Base-by-base conservation (phyloP, 2,113 vertebrate species). In the Istiophorus platypterus region DNA sequence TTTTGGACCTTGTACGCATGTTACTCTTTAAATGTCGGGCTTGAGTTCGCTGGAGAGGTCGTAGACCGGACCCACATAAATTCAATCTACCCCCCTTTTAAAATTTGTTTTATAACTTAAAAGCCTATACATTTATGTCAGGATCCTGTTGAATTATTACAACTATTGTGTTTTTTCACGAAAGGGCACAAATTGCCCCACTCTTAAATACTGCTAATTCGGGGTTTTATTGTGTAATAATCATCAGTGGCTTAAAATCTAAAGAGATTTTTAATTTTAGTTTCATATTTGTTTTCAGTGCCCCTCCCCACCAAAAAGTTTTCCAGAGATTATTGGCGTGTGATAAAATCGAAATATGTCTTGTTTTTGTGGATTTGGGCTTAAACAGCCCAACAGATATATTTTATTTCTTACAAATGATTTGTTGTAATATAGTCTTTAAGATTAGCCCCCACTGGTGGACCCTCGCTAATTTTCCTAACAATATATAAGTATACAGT, bases 401-500 rank as follows among this genome's bases (percentile, higher is more conserved):
- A 80, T 88, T 93, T 92, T 93, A 90, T 92, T 94, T 92, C 95
- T 97, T 96, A 96, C 93, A 97, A 95, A 95, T 91, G 81, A 92
- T 96, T 96, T 96, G 96, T 96, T 96, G 94, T 89, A 92, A 93
- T 91, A 95, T 92, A 85, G 24, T 81, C 84, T 95, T 34, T 85
- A 88, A 91, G 83, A 83, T 78, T 86, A 85, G 72, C 76, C 88
- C 67, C 82, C 72, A 80, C 29, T 89, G 89, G 82, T 85, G 91
- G 92, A 93, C 49, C 86, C 92, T 96, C 85, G 93, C 93, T 89
- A 90, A 95, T 92, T 84, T 85, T 85, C 76, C 85, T 84, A 89
- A 81, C 84, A 93, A 86, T 90, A 95, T 95, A 96, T 95, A 85
- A 95, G 95, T 96, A 96, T 96, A 98, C 97, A 99, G 97, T 99